phyloP scores from a whole-genome alignment of 2,797 vertebrate species.

The Hoplostethus atlanticus region DNA sequence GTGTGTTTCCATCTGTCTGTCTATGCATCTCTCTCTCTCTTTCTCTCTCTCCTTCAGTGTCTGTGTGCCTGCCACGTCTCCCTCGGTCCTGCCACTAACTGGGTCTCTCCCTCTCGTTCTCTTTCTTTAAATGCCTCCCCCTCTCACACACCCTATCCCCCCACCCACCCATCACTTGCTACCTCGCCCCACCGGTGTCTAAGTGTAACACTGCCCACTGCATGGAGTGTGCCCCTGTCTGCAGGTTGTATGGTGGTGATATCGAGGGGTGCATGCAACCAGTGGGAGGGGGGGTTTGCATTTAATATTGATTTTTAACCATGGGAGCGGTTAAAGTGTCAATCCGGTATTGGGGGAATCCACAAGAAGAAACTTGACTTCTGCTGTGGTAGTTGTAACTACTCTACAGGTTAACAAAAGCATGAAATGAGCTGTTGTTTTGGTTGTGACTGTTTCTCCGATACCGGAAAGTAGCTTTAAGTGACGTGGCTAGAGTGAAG shows the following conservation, averaged over 20 bases:
- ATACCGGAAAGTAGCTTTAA: conserved; percentile 18
- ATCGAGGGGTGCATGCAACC: conserved; percentile 65
- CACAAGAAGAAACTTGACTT: neutral
- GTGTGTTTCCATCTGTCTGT: conserved; percentile 62
- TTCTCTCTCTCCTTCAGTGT: conserved; percentile 58
- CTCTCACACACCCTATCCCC: conserved; percentile 27
- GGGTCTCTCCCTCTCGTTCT: conserved; percentile 73
- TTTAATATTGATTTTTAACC: conserved; percentile 2
- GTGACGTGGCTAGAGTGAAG: conserved; percentile 57
- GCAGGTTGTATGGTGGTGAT: conserved; percentile 73
- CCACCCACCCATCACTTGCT: conserved; percentile 25
- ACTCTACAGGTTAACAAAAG: neutral
- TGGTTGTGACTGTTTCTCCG: conserved; percentile 12
- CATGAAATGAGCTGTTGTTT: neutral
- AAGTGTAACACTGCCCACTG: conserved; percentile 73
- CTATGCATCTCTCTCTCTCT: conserved; percentile 26
- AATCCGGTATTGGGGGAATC: neutral
- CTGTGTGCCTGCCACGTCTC: conserved; percentile 74
- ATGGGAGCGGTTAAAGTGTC: conserved; percentile 28
- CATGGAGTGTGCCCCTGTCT: conserved; percentile 78
- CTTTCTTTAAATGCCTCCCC: conserved; percentile 50
- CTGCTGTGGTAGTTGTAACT: neutral
- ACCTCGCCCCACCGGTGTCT: conserved; percentile 65
- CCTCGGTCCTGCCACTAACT: conserved; percentile 76
- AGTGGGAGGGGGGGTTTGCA: neutral